These are phyloP conservation scores for Andricus curvator DNA, from an alignment of 2,888 invertebrate species.

Conservation along the genomic window DNA sequence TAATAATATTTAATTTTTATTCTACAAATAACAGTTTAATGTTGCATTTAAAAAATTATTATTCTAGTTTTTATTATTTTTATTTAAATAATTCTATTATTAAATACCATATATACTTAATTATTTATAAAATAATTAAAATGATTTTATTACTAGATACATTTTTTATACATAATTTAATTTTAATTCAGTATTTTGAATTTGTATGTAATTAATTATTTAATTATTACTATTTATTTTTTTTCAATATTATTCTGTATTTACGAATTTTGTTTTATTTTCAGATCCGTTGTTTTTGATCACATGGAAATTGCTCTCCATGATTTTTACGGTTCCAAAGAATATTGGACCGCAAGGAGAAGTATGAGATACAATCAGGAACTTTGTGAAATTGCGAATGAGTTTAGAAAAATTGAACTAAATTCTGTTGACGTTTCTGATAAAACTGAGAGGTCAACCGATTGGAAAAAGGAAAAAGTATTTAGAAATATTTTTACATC, in stretches of 20 bases:
- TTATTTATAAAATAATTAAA: no score
- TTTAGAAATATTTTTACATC: background rate
- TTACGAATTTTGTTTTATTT: background rate
- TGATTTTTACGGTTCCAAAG: constrained; percentile 89
- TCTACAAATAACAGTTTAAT: no score
- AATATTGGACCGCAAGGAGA: constrained; percentile 92
- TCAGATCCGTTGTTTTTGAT: constrained; percentile 81
- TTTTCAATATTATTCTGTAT: background rate
- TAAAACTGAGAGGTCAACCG: constrained; percentile 80
- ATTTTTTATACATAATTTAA: no score
- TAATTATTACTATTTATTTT: background rate
- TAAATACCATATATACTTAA: no score
- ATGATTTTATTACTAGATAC: no score
- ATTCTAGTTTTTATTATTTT: no score
- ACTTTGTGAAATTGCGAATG: constrained; percentile 84
- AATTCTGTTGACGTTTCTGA: constrained; percentile 83
- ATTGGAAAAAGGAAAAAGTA: constrained; percentile 84
- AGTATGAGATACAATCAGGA: constrained; percentile 88
- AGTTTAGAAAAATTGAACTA: constrained; percentile 83
- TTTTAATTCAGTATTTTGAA: no score
- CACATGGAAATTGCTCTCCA: constrained; percentile 94
- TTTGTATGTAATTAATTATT: background rate
- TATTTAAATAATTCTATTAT: no score
- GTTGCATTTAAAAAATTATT: no score
- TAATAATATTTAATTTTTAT: no score